phyloP scores from a whole-genome alignment of 2,888 invertebrate genomes.

The Sinotaia quadrata region DNA sequence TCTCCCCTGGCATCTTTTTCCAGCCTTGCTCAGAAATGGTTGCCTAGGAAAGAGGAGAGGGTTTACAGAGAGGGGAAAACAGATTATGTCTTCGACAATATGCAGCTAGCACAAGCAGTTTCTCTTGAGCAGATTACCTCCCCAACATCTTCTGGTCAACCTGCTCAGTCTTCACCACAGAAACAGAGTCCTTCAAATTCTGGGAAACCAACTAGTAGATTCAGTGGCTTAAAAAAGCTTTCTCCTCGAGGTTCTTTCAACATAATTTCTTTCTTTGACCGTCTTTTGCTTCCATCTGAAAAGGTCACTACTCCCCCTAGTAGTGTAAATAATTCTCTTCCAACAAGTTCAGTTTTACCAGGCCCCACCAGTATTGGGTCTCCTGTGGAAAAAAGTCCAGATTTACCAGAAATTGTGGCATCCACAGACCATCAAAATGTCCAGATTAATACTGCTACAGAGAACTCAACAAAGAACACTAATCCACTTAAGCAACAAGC shows the following conservation, averaged over 20 bases:
- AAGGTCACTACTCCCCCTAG: conserved; percentile 9
- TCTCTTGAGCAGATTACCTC: background rate
- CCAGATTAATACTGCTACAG: background rate
- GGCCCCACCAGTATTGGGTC: background rate
- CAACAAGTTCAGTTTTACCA: background rate
- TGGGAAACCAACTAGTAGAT: background rate
- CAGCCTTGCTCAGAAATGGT: conserved; percentile 21
- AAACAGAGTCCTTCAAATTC: background rate
- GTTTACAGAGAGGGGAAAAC: conserved; percentile 45
- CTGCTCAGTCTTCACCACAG: background rate
- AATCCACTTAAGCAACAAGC: conserved; percentile 5
- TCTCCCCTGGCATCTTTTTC: conserved; percentile 25
- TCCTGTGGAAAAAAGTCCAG: background rate
- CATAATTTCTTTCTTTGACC: conserved; percentile 62
- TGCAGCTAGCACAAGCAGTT: conserved; percentile 8
- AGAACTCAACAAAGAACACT: background rate
- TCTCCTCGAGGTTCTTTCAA: conserved; percentile 52
- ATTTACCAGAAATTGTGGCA: background rate
- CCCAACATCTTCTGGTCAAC: background rate
- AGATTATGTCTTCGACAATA: conserved; percentile 42
- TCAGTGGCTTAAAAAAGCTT: conserved; percentile 30
- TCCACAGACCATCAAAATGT: background rate
- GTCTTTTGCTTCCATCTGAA: conserved; percentile 57
- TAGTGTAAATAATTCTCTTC: background rate
- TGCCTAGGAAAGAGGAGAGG: conserved; percentile 28